Percentiles rank a stretch among this genome's conserved stretches.
Evolutionary conservation across 2,113 vertebrate genomes (phyloP).

Genomic region (Antechinus stuartii): DNA sequence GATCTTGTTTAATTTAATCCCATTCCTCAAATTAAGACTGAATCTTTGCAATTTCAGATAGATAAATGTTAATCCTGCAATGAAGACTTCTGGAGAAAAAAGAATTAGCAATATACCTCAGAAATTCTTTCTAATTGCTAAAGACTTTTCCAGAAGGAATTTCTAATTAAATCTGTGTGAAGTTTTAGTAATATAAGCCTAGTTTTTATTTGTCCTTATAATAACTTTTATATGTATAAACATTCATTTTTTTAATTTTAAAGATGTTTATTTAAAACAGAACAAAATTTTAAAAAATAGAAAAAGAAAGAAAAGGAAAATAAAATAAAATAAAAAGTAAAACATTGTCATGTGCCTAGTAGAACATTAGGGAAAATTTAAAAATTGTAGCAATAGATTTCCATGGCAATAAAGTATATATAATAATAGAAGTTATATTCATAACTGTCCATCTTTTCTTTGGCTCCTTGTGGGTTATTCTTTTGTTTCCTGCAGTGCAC

Average conservation of each 20-base stretch:
- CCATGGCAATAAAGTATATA: too few relatives aligned
- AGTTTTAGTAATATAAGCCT: slow-evolving; percentile 42
- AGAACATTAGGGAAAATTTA: too few relatives aligned
- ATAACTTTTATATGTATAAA: background rate
- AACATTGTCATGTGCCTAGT: too few relatives aligned
- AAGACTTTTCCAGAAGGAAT: slow-evolving; percentile 19
- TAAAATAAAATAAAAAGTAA: too few relatives aligned
- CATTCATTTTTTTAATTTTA: background rate
- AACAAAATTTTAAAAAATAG: too few relatives aligned
- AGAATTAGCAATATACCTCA: slow-evolving; percentile 8
- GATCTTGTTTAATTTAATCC: background rate
- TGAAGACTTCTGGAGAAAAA: slow-evolving; percentile 12
- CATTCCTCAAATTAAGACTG: background rate
- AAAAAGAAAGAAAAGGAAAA: too few relatives aligned
- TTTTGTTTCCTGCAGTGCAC: too few relatives aligned
- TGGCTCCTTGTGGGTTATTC: too few relatives aligned
- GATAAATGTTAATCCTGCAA: background rate
- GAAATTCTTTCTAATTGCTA: slow-evolving; percentile 48
- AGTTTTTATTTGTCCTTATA: slow-evolving; percentile 34
- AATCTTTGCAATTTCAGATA: background rate
- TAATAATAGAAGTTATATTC: too few relatives aligned
- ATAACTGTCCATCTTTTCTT: too few relatives aligned
- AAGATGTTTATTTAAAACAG: too few relatives aligned
- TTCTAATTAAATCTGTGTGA: slow-evolving; percentile 51
- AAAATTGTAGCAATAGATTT: too few relatives aligned